Evolutionary conservation across 1,140 invertebrate species (phyloP), one percentile per base, ranked within the genome.

Genomic region (Calephelis nemesis): DNA sequence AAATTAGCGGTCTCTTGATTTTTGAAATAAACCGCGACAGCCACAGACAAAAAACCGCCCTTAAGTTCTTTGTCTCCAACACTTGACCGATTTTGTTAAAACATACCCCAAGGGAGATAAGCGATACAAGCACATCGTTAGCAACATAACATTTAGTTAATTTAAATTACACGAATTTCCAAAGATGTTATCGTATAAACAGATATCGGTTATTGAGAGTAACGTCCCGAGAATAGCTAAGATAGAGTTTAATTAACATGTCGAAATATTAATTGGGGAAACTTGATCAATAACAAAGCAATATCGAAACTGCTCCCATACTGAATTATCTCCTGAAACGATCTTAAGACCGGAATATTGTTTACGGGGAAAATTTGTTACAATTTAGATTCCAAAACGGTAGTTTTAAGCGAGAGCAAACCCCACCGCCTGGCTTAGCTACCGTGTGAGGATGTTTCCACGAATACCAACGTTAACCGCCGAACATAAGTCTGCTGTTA

Each of bases 251-350:
- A 52, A 52, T 52, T 52, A 52, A 52, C 50, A 52, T 52, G 50
- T 52, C 50, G 50, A 52, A 52, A 52, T 52, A n/a, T 52, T 52
- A 52, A 52, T 52, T 52, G 50, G 50, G 50, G 50, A 30, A 52
- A 52, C 50, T 52, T 52, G 50, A 52, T 52, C 50, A 52, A 52
- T 52, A 52, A 52, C 50, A 52, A 19, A 52, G 50, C 50, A 52
- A 52, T 52, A 52, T 52, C 13, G 50, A 52, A 52, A 52, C 50
- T 52, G 50, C 13, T 52, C 5, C 50, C 50, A 19, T 15, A 52
- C 13, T 19, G 10, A 9, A 19, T 52, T 52, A 19, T 52, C 50
- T 52, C 10, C 13, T 52, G 50, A 9, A 13, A 19, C 19, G 50
- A 52, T 52, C 13, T 52, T 19, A 15, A 52, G 19, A 52, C 13